Conservation (phyloP, 1,140 invertebrate genomes). For the Carposina sasakii region DNA sequence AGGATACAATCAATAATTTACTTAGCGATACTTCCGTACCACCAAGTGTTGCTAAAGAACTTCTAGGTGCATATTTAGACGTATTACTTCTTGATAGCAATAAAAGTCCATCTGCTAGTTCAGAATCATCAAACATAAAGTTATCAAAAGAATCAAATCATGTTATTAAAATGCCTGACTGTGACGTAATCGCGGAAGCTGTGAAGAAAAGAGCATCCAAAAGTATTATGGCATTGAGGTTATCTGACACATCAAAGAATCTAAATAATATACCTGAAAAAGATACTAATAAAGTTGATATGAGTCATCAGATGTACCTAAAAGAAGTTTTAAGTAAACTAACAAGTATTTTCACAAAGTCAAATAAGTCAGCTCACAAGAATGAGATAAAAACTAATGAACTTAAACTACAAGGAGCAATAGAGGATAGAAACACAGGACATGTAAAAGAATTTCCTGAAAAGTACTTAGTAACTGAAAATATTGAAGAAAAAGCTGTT, state of each 20-base stretch:
- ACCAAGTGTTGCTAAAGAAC: slow-evolving; percentile 43
- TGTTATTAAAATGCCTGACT: slow-evolving; percentile 15
- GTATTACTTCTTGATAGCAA: slow-evolving; percentile 31
- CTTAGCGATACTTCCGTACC: slow-evolving; percentile 44
- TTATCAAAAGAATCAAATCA: slow-evolving; percentile 13
- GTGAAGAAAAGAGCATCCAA: slow-evolving; percentile 41
- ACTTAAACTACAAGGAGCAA: background rate
- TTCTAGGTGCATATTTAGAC: slow-evolving; percentile 50
- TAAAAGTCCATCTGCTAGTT: slow-evolving; percentile 23
- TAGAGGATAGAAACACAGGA: slow-evolving; percentile 25
- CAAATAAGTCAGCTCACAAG: slow-evolving; percentile 12
- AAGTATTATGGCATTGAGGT: slow-evolving; percentile 30
- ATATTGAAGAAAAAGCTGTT: slow-evolving; percentile 29
- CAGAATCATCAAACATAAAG: slow-evolving; percentile 23
- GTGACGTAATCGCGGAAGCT: slow-evolving; percentile 43
- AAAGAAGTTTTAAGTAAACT: slow-evolving; percentile 42
- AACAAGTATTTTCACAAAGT: slow-evolving; percentile 33
- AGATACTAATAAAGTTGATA: slow-evolving; percentile 11
- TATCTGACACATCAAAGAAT: background rate
- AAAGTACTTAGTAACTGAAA: slow-evolving; percentile 22
- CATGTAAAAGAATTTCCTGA: slow-evolving; percentile 12
- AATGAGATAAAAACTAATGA: slow-evolving; percentile 9
- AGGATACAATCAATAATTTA: slow-evolving; percentile 46
- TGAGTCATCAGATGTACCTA: slow-evolving; percentile 34
- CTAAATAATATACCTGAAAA: slow-evolving; percentile 2